Percentiles rank a stretch among this genome's conserved stretches.
phyloP scores from a whole-genome alignment of 2,888 invertebrate species.

The Iselma pallidipennis region DNA sequence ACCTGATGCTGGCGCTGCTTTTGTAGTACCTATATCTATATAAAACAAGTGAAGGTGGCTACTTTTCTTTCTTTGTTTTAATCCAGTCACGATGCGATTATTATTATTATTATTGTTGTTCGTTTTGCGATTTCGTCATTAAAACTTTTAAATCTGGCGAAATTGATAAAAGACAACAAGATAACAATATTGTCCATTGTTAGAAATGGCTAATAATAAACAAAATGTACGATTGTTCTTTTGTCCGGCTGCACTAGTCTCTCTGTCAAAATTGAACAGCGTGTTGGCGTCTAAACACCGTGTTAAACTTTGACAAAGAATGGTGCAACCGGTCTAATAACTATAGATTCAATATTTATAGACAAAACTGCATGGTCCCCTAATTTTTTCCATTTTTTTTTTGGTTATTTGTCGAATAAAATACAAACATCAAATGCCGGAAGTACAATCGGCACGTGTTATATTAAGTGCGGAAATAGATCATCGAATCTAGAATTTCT shows the following conservation, averaged over 20 bases:
- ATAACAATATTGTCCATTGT: too few species aligned
- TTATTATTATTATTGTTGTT: background rate
- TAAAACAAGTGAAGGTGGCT: constrained; percentile 23
- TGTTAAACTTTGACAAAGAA: too few species aligned
- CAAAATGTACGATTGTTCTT: too few species aligned
- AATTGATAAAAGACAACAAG: background rate
- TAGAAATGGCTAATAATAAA: too few species aligned
- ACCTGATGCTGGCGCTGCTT: constrained; percentile 12
- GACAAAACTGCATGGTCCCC: too few species aligned
- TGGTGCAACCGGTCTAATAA: too few species aligned
- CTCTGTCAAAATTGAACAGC: too few species aligned
- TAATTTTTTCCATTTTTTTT: background rate
- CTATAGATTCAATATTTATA: too few species aligned
- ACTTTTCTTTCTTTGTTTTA: background rate
- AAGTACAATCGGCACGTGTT: background rate
- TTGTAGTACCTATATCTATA: background rate
- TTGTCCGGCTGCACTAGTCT: too few species aligned
- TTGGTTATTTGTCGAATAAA: background rate
- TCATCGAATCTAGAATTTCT: background rate
- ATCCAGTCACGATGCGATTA: constrained; percentile 24
- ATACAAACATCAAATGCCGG: background rate
- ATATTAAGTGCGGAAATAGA: background rate
- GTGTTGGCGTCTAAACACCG: too few species aligned
- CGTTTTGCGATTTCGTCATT: background rate
- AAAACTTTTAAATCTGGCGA: background rate